Evolutionary conservation across 2,888 invertebrate genomes (phyloP), one percentile per base, ranked within the genome.

Genomic region (Labia minor): DNA sequence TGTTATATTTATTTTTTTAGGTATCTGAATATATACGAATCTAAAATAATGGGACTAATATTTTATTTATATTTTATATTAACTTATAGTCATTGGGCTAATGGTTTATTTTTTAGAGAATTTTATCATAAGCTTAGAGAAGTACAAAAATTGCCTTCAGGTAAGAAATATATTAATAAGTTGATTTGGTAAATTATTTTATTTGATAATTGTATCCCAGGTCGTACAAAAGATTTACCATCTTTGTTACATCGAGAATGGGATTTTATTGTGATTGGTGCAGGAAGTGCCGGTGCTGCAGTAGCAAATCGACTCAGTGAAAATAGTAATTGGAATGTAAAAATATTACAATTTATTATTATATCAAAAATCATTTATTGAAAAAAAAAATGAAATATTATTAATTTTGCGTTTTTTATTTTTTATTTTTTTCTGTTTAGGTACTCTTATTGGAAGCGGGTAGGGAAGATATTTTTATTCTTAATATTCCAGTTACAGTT

Each of bases 251-350:
- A 19, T 85, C 0, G 85, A 85, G 1, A 79, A 81, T 0, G 26
- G 20, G 67, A 69, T 62, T 82, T 81, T 72, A 79, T 82, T 33
- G 75, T 82, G 11, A 76, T 83, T 0, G 83, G 83, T 0, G 82
- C 82, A 1, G 83, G 83, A 0, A 80, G 83, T 1, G 82, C 82
- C 0, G 83, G 80, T 1, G 79, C 81, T 68, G 82, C 81, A 10
- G 73, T 82, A n/a, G 81, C 82, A 1, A 76, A 81, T 3, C 76
- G 82, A 1, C 76, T 83, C 6, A 80, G 81, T 37, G 79, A 81
- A 71, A 77, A 77, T n/a, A 72, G 74, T 0, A 75, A 78, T 64
- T 80, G 79, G 21, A 78, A 80, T 0, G 81, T 49, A 49, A 49
- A 49, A 49, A 49, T 4, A 49, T 16, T 49, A 49, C 14, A 49